Conservation (phyloP, 1,140 invertebrate species). For the Steinernema khuongi region DNA sequence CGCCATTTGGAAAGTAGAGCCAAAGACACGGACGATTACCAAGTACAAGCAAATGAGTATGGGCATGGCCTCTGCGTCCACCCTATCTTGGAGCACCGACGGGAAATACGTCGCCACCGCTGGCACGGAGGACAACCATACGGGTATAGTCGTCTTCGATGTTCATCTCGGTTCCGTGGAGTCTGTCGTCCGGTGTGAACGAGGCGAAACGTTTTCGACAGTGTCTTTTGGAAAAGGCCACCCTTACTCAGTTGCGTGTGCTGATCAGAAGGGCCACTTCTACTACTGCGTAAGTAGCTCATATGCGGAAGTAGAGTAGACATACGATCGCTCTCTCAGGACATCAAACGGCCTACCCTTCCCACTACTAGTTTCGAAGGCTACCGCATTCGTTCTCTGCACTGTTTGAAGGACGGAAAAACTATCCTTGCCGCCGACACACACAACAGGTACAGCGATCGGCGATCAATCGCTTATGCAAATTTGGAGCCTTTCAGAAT, state of each 20-base stretch:
- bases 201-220: neutral
- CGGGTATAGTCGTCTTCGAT: neutral
- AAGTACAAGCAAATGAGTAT: neutral
- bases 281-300: neutral
- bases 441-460: neutral
- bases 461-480: too few species aligned
- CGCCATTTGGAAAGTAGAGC: neutral
- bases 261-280: neutral
- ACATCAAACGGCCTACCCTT: neutral
- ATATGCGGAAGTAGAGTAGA: too few species aligned
- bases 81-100: slow-evolving; percentile 14
- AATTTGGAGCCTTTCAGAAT: neutral
- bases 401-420: slow-evolving; percentile 1
- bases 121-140: slow-evolving; percentile 1
- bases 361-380: neutral
- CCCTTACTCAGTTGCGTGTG: neutral
- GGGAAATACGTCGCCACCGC: neutral
- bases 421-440: neutral
- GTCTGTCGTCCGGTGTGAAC: neutral
- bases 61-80: neutral
- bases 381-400: neutral
- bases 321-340: too few species aligned
- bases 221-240: neutral
- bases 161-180: neutral
- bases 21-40: neutral